Conservation (phyloP, 2,113 vertebrate genomes). For the Mormoops blainvillei region DNA sequence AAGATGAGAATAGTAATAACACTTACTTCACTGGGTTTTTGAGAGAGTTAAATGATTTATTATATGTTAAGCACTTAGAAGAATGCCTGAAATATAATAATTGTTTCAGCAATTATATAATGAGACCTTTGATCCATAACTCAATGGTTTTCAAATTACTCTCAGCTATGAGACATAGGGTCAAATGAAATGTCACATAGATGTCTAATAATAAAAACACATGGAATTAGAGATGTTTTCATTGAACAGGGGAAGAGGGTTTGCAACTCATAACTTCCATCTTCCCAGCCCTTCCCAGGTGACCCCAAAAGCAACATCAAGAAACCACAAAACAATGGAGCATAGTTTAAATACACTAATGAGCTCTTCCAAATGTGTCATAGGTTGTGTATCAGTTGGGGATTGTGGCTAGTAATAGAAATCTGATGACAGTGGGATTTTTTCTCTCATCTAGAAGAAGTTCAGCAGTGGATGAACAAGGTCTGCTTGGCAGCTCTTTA, state of each 20-base stretch:
- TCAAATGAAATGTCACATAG: slow-evolving; percentile 16
- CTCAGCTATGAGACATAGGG: background rate
- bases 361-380: background rate
- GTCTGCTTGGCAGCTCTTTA: background rate
- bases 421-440: background rate
- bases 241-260: background rate
- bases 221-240: slow-evolving; percentile 5
- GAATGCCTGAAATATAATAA: background rate
- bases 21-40: background rate
- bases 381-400: background rate
- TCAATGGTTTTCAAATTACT: slow-evolving; percentile 35
- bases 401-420: background rate
- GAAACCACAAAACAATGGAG: slow-evolving; percentile 13
- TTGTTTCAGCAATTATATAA: slow-evolving; percentile 38
- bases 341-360: background rate
- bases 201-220: slow-evolving; percentile 33
- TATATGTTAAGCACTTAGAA: background rate
- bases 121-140: slow-evolving; percentile 8
- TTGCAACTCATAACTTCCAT: background rate
- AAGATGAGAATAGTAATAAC: background rate
- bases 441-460: background rate
- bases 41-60: background rate
- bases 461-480: background rate
- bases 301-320: background rate
- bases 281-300: background rate